Conservation (phyloP, 2,888 invertebrate species). For the Phyto melanocephala region DNA sequence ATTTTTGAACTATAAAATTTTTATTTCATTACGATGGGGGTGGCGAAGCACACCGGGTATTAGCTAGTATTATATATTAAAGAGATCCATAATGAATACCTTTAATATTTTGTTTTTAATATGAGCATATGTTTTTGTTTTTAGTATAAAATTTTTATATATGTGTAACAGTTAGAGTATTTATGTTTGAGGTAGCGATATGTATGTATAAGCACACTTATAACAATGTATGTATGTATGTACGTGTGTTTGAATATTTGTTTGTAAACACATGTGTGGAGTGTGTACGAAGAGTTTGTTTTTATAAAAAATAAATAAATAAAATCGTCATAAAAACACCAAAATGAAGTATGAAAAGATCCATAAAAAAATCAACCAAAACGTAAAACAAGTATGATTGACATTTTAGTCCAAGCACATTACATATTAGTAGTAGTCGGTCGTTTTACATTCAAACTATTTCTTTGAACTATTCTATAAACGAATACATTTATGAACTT, state of each 20-base stretch:
- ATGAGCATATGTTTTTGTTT: too few species aligned
- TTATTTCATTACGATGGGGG: too few species aligned
- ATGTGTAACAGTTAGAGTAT: too few species aligned
- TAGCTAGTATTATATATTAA: too few species aligned
- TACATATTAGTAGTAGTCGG: background rate
- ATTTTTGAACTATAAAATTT: too few species aligned
- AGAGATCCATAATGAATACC: too few species aligned
- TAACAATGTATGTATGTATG: background rate
- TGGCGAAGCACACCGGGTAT: too few species aligned
- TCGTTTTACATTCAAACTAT: too few species aligned
- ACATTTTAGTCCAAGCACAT: constrained; percentile 30
- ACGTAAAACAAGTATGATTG: constrained; percentile 53
- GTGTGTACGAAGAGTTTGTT: background rate
- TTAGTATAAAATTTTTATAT: too few species aligned
- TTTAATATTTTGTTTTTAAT: too few species aligned
- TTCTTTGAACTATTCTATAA: too few species aligned
- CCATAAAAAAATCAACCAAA: constrained; percentile 41
- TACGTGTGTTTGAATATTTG: background rate
- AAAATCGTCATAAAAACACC: constrained; percentile 33
- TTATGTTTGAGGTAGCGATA: background rate
- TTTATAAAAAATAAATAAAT: background rate
- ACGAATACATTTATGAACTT: too few species aligned
- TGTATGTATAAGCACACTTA: background rate
- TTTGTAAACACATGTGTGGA: background rate
- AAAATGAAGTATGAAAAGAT: constrained; percentile 52